Conservation (phyloP, 2,113 vertebrate species). For the Octodon degus region DNA sequence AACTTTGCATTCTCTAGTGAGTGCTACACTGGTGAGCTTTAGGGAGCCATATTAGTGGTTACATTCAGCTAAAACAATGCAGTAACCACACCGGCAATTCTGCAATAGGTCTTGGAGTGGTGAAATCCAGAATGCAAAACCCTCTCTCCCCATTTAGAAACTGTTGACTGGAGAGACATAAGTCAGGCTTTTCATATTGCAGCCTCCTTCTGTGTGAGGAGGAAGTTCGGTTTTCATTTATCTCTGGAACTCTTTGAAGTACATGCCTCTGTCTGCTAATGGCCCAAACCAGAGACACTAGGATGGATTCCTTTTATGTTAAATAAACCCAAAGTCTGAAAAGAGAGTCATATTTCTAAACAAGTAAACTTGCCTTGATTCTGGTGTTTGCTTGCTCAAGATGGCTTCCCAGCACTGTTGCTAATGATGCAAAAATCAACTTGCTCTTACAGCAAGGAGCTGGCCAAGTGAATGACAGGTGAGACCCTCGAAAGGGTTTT, state of each 20-base stretch:
- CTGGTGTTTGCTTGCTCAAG: not conserved
- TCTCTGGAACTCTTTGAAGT: slow-evolving; percentile 65
- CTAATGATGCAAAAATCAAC: not conserved
- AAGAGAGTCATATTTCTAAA: slow-evolving; percentile 56
- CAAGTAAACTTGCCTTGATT: not conserved
- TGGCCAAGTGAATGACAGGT: not conserved
- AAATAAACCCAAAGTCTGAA: slow-evolving; percentile 69
- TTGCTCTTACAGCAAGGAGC: accelerated
- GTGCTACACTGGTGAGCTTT: no score
- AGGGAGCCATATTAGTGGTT: not conserved
- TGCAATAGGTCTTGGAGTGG: not conserved
- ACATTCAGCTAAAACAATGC: not conserved
- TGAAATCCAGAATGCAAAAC: not conserved
- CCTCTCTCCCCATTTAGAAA: not conserved
- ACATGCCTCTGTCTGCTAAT: slow-evolving; percentile 66
- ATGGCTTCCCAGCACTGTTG: not conserved
- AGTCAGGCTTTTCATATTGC: not conserved
- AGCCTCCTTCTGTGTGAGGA: not conserved
- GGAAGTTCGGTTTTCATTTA: slow-evolving; percentile 54
- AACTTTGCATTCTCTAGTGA: not conserved
- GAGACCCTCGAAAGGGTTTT: slow-evolving; percentile 17
- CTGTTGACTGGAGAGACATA: not conserved
- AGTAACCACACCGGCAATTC: not conserved
- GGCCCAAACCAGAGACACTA: slow-evolving; percentile 60
- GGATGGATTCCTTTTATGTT: slow-evolving; percentile 56